Conservation (phyloP, 2,797 vertebrate species). For the Parambassis ranga region DNA sequence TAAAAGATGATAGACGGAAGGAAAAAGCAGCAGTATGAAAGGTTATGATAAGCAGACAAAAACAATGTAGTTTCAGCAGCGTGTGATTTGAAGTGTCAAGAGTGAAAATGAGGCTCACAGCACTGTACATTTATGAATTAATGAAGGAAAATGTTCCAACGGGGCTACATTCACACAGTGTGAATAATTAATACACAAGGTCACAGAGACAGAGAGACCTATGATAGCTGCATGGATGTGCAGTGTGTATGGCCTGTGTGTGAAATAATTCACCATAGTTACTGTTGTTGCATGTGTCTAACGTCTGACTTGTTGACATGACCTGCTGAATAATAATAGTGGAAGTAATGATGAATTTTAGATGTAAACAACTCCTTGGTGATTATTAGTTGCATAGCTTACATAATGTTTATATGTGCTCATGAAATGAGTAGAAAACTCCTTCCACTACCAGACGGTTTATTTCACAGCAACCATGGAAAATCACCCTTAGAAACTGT, state of each 20-base stretch:
- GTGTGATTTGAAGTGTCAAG: conserved; percentile 1
- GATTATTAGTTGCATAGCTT: too few relatives aligned
- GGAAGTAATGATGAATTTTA: too few relatives aligned
- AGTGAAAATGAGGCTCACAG: conserved; percentile 53
- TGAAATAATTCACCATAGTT: neutral
- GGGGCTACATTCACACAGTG: conserved; percentile 45
- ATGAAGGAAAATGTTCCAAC: conserved; percentile 56
- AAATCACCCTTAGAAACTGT: too few relatives aligned
- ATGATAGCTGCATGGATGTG: conserved; percentile 5
- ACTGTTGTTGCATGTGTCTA: too few relatives aligned
- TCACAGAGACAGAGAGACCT: conserved; percentile 16
- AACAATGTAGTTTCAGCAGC: neutral
- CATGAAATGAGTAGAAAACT: too few relatives aligned
- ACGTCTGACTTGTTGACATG: too few relatives aligned
- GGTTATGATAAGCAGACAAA: neutral
- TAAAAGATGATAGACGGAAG: neutral
- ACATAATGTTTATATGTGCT: too few relatives aligned
- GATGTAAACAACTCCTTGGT: too few relatives aligned
- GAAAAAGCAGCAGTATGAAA: neutral
- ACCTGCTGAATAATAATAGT: too few relatives aligned
- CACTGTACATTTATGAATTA: conserved; percentile 61
- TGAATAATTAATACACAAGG: conserved; percentile 63
- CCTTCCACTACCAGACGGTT: too few relatives aligned
- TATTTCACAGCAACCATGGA: too few relatives aligned
- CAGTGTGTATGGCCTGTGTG: neutral